Percentiles rank a stretch among this genome's conserved stretches.
phyloP scores from a whole-genome alignment of 2,888 invertebrate species.

The Peribatodes rhomboidaria region DNA sequence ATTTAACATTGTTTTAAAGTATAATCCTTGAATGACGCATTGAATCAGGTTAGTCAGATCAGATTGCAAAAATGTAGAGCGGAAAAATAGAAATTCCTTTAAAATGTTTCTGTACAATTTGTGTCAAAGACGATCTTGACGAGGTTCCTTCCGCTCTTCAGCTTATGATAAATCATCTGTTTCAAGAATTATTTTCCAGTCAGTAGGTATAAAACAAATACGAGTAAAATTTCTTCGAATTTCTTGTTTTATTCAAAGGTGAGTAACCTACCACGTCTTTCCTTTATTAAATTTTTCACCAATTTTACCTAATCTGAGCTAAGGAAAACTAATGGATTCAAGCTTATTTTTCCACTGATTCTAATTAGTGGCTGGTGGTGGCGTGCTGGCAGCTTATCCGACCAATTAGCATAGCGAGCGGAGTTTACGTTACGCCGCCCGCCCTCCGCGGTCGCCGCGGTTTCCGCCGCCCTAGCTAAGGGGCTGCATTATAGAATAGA shows the following conservation, averaged over 20 bases:
- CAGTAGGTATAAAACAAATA: background rate
- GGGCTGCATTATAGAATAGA: constrained; percentile 62
- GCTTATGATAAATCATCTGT: no score
- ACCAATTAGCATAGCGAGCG: constrained; percentile 75
- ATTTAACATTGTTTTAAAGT: background rate
- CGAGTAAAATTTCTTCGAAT: background rate
- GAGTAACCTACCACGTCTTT: background rate
- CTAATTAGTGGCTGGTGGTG: constrained; percentile 61
- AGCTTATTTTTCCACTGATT: constrained; percentile 53
- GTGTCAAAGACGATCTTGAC: background rate
- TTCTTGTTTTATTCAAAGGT: background rate
- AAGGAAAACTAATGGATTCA: background rate
- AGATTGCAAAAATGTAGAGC: background rate
- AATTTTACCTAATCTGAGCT: background rate
- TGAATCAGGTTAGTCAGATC: background rate
- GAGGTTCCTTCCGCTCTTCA: no score
- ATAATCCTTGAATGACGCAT: background rate
- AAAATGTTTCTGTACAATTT: background rate
- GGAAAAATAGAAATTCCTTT: no score
- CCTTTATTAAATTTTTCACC: background rate
- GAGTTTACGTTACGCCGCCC: constrained; percentile 53
- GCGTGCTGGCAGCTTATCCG: constrained; percentile 68
- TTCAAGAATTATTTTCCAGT: no score
- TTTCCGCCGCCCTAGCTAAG: constrained; percentile 63
- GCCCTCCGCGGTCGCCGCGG: constrained; percentile 53